phyloP scores from a whole-genome alignment of 2,113 vertebrate species.

The Emydocephalus ijimae region DNA sequence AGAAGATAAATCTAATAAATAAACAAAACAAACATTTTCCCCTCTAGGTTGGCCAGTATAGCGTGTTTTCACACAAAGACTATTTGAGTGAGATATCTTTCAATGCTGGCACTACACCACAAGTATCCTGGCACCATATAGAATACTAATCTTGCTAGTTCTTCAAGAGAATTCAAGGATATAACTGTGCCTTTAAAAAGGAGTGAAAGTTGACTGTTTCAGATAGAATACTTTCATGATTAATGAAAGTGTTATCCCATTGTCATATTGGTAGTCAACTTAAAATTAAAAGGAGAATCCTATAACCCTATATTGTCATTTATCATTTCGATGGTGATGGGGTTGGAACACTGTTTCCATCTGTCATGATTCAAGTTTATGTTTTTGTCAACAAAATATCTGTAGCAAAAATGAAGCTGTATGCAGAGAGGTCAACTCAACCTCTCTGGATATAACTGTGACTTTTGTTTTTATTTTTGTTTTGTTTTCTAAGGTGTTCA shows the following conservation, averaged over 20 bases:
- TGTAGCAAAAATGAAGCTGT: background rate
- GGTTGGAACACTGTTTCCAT: background rate
- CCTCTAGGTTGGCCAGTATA: background rate
- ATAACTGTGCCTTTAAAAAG: background rate
- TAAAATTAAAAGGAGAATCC: background rate
- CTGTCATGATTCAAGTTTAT: background rate
- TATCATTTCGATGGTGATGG: background rate
- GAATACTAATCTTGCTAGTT: background rate
- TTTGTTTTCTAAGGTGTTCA: background rate
- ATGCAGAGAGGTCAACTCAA: background rate
- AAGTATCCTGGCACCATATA: background rate
- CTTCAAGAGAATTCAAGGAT: background rate
- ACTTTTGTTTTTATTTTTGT: too few relatives aligned
- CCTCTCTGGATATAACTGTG: background rate
- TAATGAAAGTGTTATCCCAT: background rate
- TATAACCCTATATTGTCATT: background rate
- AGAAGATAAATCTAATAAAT: too few relatives aligned
- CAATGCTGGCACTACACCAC: background rate
- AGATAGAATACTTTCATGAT: background rate
- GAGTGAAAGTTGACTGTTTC: background rate
- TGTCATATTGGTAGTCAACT: background rate
- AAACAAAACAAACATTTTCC: background rate
- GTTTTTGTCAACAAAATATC: background rate
- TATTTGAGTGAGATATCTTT: background rate
- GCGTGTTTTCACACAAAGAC: background rate